These are phyloP conservation scores for Centropus unirufus DNA, from an alignment of 2,113 vertebrate species.

Conservation along the genomic window DNA sequence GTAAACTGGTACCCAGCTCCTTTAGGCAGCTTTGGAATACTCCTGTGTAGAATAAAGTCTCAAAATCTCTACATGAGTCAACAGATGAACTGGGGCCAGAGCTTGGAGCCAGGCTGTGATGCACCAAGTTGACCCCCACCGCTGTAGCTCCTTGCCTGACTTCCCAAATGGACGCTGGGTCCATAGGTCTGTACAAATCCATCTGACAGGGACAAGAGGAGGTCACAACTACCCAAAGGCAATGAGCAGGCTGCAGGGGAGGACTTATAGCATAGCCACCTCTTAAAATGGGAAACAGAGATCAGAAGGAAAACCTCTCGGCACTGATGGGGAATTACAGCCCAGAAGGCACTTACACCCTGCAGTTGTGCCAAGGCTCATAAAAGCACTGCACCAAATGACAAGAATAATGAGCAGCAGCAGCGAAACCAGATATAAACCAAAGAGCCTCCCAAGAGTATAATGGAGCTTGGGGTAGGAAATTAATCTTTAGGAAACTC, in stretches of 20 bases:
- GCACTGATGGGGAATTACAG: background rate
- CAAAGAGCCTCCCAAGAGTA: background rate
- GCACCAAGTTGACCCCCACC: background rate
- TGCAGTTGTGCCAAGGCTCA: background rate
- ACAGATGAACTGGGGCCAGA: background rate
- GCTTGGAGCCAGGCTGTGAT: background rate
- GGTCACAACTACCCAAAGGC: background rate
- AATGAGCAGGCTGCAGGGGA: background rate
- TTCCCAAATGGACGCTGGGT: background rate
- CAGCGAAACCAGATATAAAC: background rate
- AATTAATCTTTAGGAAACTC: background rate
- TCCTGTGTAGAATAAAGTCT: background rate
- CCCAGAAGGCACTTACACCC: background rate
- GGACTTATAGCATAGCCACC: background rate
- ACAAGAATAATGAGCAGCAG: background rate
- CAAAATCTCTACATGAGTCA: background rate
- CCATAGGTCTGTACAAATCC: background rate
- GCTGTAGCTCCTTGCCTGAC: accelerated
- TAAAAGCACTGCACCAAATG: background rate
- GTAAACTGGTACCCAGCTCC: background rate
- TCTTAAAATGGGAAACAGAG: background rate
- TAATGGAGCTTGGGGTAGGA: background rate
- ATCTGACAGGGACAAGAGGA: background rate
- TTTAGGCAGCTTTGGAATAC: background rate
- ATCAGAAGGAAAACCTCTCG: background rate